Base-by-base conservation (phyloP, 2,888 invertebrate species). In the Chymomyza amoena region DNA sequence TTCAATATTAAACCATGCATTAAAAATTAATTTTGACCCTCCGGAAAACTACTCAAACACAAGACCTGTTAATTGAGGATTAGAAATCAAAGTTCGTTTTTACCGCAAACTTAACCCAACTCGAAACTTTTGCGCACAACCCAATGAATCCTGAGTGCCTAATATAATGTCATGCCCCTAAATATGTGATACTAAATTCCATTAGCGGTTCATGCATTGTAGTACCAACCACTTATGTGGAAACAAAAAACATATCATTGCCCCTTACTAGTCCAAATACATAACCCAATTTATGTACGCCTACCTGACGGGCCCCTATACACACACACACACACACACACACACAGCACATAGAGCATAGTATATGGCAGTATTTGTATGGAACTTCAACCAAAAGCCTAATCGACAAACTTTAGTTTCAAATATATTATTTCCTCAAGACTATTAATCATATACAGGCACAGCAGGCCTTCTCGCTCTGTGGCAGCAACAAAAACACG, bases 321-420 rank as follows among this genome's bases (percentile, higher is more conserved):
- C 25, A 13, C 57, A 25, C 57, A 18, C 10, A 54, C 57, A 18
- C 10, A 54, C 57, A 18, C 10, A 54, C n/a, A 28, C 25, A 13
- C 57, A 25, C 57, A 18, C 10, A 54, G 13, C 39, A 45, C 39
- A 45, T 45, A 45, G 32, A 4, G 32, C 32, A 32, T 32, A 32
- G 32, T 0, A 32, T 32, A 32, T 9, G 32, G 39, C 39, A 45
- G 13, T 45, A 13, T 45, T 45, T 45, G 39, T 45, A 13, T 45
- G 39, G 39, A 56, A 36, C 56, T 62, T 52, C 45, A 45, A 60
- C 51, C 56, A 59, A 61, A 66, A 51, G 76, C 67, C 81, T 84
- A 85, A 85, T 85, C 83, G 85, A 69, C 74, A 83, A 84, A 84
- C 81, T 83, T 84, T 78, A 81, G 71, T 73, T 72, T 79, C 75